Evolutionary conservation across 1,140 invertebrate species (phyloP).

Genomic region (Apis dorsata): DNA sequence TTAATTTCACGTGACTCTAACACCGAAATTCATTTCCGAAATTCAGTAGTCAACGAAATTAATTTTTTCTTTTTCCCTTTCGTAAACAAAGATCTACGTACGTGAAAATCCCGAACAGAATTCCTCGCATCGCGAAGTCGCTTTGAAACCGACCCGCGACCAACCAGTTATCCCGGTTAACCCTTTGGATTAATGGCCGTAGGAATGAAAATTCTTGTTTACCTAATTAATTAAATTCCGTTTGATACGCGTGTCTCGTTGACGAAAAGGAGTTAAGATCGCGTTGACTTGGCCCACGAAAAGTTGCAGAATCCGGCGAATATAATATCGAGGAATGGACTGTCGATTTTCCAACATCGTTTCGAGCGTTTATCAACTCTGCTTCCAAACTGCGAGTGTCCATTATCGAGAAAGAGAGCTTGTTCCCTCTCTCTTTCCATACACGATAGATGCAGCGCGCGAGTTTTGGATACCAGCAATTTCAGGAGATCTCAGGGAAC

Average conservation of each 20-base stretch:
- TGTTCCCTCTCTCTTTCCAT: neutral
- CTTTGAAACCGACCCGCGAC: neutral
- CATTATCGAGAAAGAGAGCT: neutral
- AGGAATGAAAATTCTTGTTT: conserved; percentile 24
- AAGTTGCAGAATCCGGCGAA: conserved; percentile 9
- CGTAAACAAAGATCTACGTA: neutral
- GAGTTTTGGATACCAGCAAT: neutral
- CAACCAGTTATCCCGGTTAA: neutral
- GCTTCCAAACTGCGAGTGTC: neutral
- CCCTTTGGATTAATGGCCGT: neutral
- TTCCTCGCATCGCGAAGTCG: neutral
- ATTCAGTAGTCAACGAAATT: no score
- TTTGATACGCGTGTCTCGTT: neutral
- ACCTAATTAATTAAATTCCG: conserved; percentile 35
- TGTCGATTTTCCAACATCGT: conserved; percentile 33
- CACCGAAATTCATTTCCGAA: no score
- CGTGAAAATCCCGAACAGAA: rapidly evolving
- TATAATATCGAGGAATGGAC: conserved; percentile 14
- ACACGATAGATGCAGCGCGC: no score
- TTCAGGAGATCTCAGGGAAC: conserved; percentile 8
- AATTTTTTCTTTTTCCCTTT: neutral
- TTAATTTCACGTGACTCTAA: no score
- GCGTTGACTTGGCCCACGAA: neutral
- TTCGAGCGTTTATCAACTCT: conserved; percentile 19
- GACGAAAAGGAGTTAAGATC: conserved; percentile 20